phyloP scores from a whole-genome alignment of 2,113 vertebrate genomes.

The Cichladusa arquata region DNA sequence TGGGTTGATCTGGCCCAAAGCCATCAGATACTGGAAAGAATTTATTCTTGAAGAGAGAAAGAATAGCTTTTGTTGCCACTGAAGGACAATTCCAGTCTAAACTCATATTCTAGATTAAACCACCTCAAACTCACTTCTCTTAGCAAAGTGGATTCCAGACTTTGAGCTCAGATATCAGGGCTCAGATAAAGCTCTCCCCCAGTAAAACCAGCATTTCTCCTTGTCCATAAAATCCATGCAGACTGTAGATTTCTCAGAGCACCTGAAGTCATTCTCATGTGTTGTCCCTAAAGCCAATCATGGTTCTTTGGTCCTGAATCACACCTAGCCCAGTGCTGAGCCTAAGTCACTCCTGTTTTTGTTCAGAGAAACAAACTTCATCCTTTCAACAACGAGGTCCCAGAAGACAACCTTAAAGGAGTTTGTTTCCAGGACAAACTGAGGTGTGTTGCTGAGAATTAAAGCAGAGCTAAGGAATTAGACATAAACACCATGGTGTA shows the following conservation, averaged over 20 bases:
- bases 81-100: background rate
- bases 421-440: background rate
- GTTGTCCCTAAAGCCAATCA: background rate
- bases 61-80: background rate
- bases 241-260: background rate
- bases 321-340: accelerated
- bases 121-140: background rate
- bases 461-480: background rate
- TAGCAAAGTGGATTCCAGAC: background rate
- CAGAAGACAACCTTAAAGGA: background rate
- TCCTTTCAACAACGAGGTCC: background rate
- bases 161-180: background rate
- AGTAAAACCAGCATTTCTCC: background rate
- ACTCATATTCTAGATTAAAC: background rate
- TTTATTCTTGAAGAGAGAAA: background rate
- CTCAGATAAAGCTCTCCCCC: background rate
- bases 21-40: background rate
- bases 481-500: background rate
- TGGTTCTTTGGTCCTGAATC: background rate
- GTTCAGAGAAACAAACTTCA: background rate
- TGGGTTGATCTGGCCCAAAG: background rate
- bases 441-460: background rate
- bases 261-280: background rate
- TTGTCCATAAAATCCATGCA: background rate
- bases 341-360: background rate